Conservation (phyloP, 2,113 vertebrate genomes). For the Neodon shergylaensis region DNA sequence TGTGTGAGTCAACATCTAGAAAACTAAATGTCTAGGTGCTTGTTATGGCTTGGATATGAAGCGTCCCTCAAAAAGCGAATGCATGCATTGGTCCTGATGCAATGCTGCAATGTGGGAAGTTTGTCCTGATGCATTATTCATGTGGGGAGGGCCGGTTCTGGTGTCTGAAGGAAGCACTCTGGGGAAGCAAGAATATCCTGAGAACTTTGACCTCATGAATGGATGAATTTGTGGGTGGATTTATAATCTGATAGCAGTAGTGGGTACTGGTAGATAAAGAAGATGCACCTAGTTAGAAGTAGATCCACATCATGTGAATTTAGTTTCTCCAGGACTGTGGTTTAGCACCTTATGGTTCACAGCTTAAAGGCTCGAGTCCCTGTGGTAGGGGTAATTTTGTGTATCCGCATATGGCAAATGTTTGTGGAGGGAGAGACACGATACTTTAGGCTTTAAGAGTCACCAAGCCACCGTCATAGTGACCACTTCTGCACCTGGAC, state of each 20-base stretch:
- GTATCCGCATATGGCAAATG: not conserved
- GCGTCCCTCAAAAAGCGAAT: not conserved
- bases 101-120: not conserved
- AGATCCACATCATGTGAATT: not conserved
- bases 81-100: not conserved
- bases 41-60: not conserved
- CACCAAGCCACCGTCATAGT: not conserved
- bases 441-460: not conserved
- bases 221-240: too few species aligned
- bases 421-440: not conserved
- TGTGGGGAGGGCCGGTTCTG: not conserved
- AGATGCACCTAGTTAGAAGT: not conserved
- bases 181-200: too few species aligned
- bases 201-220: not conserved
- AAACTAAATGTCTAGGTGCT: not conserved
- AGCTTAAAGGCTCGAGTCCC: not conserved
- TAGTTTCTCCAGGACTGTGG: not conserved
- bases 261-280: not conserved
- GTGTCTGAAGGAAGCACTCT: not conserved
- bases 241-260: not conserved
- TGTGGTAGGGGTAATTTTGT: not conserved
- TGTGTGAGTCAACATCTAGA: not conserved
- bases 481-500: not conserved
- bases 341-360: not conserved
- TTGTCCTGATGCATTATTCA: not conserved